Percentiles rank a stretch among this genome's conserved stretches.
Conservation (phyloP, 2,888 invertebrate genomes). For the Nudaria mundana region DNA sequence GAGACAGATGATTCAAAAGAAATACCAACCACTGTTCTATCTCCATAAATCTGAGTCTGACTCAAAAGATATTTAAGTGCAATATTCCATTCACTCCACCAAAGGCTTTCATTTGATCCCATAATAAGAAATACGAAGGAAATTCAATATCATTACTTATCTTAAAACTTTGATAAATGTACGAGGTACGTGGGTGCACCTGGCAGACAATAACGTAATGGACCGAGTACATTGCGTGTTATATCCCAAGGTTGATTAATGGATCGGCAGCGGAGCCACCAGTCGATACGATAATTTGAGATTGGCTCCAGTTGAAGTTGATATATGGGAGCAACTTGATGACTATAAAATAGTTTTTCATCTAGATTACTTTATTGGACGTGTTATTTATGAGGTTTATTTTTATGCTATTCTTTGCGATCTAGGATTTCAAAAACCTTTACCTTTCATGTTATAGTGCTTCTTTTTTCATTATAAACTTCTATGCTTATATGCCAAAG, state of each 20-base stretch:
- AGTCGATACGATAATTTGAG: slow-evolving; percentile 49
- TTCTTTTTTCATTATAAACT: no score
- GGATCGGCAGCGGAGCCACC: slow-evolving; percentile 41
- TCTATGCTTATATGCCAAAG: no score
- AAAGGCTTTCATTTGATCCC: slow-evolving; percentile 12
- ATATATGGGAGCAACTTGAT: slow-evolving; percentile 27
- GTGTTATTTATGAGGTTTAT: neutral
- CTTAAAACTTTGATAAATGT: slow-evolving; percentile 51
- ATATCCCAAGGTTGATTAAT: slow-evolving; percentile 55
- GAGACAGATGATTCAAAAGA: neutral
- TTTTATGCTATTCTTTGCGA: no score
- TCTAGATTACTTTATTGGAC: slow-evolving; percentile 10
- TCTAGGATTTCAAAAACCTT: no score
- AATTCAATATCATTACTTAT: slow-evolving; percentile 38
- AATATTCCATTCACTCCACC: slow-evolving; percentile 3
- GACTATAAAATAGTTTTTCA: slow-evolving; percentile 26
- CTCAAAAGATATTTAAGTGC: slow-evolving; percentile 13
- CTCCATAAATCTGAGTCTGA: neutral
- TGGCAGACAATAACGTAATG: slow-evolving; percentile 62
- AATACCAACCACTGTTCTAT: neutral
- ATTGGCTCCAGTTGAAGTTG: slow-evolving; percentile 36
- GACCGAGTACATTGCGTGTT: slow-evolving; percentile 53
- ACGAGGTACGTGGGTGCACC: slow-evolving; percentile 38
- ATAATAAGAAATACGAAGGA: slow-evolving; percentile 19
- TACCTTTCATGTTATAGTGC: no score